These are phyloP conservation scores for Paguma larvata DNA, from an alignment of 2,797 vertebrate species.

Conservation along the genomic window DNA sequence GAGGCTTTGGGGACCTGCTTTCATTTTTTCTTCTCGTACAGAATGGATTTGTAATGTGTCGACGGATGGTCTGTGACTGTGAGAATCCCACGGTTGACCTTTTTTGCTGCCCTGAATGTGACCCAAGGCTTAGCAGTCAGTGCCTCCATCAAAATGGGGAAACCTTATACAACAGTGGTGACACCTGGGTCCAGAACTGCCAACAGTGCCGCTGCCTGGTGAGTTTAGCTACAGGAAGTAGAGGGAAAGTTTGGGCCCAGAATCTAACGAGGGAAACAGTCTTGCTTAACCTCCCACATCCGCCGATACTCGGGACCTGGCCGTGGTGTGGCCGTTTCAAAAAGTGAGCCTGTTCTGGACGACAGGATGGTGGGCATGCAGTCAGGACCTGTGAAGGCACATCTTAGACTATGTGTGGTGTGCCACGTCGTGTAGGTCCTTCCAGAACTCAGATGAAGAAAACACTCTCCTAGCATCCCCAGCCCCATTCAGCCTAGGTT, in stretches of 20 bases:
- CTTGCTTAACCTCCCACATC: neutral
- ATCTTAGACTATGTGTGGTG: fast-evolving
- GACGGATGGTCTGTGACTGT: constrained; percentile 99
- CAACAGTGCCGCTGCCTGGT: constrained; percentile 99
- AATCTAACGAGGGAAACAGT: neutral
- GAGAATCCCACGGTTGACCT: constrained; percentile 98
- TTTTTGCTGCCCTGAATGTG: constrained; percentile 99
- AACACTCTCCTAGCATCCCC: neutral
- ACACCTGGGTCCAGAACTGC: constrained; percentile 98
- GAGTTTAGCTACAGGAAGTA: constrained; percentile 78
- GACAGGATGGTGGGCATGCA: neutral
- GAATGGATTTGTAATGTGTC: constrained; percentile 97
- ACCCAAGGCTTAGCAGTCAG: constrained; percentile 97
- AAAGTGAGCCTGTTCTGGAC: neutral
- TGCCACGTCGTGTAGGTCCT: fast-evolving
- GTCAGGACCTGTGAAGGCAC: neutral
- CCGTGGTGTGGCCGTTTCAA: neutral
- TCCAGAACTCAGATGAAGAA: neutral
- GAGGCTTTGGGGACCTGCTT: neutral
- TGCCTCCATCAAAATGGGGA: constrained; percentile 98
- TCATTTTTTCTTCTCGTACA: constrained; percentile 81
- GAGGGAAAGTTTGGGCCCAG: neutral
- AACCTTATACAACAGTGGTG: constrained; percentile 95
- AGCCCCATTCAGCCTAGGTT: neutral
- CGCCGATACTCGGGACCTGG: neutral